Percentiles rank a stretch among this genome's conserved stretches.
These are phyloP conservation scores for Ophioninae sp. DNA, from an alignment of 2,888 invertebrate species.

Conservation along the genomic window DNA sequence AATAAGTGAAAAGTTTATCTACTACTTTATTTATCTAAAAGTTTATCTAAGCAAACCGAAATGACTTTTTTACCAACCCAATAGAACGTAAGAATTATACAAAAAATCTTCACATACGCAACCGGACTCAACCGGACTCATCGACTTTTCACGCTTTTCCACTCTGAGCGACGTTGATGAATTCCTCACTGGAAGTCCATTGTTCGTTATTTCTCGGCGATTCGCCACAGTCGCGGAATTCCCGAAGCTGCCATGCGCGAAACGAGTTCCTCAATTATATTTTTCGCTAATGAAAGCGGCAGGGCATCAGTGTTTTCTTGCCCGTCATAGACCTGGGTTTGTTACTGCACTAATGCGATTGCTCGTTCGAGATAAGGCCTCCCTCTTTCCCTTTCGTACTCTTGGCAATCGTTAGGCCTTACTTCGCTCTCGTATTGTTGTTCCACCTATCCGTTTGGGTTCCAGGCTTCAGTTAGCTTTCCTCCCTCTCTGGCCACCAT, in stretches of 20 bases:
- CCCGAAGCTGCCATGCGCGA: conserved; percentile 42
- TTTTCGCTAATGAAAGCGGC: conserved; percentile 79
- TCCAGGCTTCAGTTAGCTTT: conserved; percentile 33
- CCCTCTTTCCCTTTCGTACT: background rate
- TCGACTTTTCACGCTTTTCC: background rate
- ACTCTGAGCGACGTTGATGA: background rate
- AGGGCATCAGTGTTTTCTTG: conserved; percentile 78
- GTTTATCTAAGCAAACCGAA: too few relatives aligned
- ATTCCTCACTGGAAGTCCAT: conserved; percentile 1
- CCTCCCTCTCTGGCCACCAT: background rate
- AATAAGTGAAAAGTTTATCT: too few relatives aligned
- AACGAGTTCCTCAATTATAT: conserved; percentile 75
- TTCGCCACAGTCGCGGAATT: conserved; percentile 39
- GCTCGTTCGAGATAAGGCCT: background rate
- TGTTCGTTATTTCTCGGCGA: conserved; percentile 6
- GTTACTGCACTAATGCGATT: conserved; percentile 66
- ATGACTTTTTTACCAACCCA: too few relatives aligned
- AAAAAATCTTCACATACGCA: too few relatives aligned
- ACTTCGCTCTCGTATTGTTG: conserved; percentile 66
- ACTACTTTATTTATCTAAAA: too few relatives aligned
- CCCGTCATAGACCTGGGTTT: conserved; percentile 72
- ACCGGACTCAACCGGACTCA: background rate
- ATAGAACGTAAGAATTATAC: too few relatives aligned
- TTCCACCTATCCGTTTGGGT: conserved; percentile 28
- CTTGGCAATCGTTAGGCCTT: conserved; percentile 76